Percentiles rank a stretch among this genome's conserved stretches.
Conservation (phyloP, 2,113 vertebrate species). For the Atractosteus spatula region DNA sequence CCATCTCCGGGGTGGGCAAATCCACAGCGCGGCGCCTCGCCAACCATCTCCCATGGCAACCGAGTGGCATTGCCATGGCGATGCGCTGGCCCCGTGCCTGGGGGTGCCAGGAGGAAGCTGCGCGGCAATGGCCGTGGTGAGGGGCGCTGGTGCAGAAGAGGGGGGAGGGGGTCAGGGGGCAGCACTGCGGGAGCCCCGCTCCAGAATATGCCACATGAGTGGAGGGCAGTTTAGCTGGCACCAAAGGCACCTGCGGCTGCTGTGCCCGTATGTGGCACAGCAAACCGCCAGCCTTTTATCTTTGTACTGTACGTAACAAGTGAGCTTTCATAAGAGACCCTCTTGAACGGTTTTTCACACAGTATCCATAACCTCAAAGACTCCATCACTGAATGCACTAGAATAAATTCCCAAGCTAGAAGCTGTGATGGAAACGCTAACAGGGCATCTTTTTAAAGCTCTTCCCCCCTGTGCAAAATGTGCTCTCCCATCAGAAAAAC, state of each 20-base stretch:
- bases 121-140: constrained; percentile 53
- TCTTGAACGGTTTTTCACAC: constrained; percentile 46
- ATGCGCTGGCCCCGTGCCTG: constrained; percentile 45
- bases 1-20: constrained; percentile 22
- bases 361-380: constrained; percentile 41
- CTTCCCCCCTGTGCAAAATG: too few relatives aligned
- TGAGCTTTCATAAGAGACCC: constrained; percentile 46
- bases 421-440: too few relatives aligned
- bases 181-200: constrained; percentile 50
- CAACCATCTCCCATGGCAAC: constrained; percentile 59
- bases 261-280: neutral
- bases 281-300: constrained; percentile 8
- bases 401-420: too few relatives aligned
- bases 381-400: too few relatives aligned
- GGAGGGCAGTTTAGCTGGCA: constrained; percentile 31
- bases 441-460: too few relatives aligned
- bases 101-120: constrained; percentile 63
- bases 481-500: too few relatives aligned
- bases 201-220: constrained; percentile 40
- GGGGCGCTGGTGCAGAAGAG: constrained; percentile 13
- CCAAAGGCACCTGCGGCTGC: constrained; percentile 42
- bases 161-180: constrained; percentile 24
- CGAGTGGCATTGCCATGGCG: constrained; percentile 41
- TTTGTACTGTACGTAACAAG: constrained; percentile 33
- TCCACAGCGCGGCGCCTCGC: constrained; percentile 51